Base-by-base conservation (phyloP, 2,888 invertebrate genomes). In the Lutraria lutraria region DNA sequence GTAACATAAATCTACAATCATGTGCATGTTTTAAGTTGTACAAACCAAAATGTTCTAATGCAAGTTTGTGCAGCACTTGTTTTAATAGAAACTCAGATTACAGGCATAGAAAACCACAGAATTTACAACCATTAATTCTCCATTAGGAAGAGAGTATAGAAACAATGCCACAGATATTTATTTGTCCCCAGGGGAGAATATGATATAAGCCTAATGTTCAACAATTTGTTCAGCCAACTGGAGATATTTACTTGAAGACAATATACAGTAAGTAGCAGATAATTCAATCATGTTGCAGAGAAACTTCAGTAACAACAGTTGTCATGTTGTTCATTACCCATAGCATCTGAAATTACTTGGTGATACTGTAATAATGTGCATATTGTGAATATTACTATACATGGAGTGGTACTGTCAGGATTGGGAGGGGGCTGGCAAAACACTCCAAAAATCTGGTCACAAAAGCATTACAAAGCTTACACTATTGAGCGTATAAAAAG, bases 121-220 rank as follows among this genome's bases (percentile, higher is more conserved):
- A 0, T n/a, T n/a, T 25, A 68, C 63, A 68, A 68, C 25, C 13
- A 25, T 25, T 3, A 68, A 68, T 25, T 68, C 25, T 68, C 63
- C 63, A 68, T 68, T 68, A 68, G 25, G 3, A 3, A 25, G 10
- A 13, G 13, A 25, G 63, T 12, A n/a, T 25, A 25, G 63, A 25
- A n/a, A 68, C 63, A 68, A 68, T 68, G 6, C n/a, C n/a, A 25
- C 63, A 68, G 63, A 68, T 68, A 25, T 68, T 68, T 68, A 68
- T 68, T 25, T 68, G 63, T 68, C 63, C 63, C 63, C 25, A 25
- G 63, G 25, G 43, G 25, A 25, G 10, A 68, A 25, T 25, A 25
- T 2, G 12, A 68, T 25, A n/a, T 25, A 68, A 12, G 25, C 25
- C 4, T 25, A 25, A 68, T 68, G 63, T 13, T 68, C 63, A 43